Conservation (phyloP, 2,797 vertebrate species). For the Sebastes umbrosus region DNA sequence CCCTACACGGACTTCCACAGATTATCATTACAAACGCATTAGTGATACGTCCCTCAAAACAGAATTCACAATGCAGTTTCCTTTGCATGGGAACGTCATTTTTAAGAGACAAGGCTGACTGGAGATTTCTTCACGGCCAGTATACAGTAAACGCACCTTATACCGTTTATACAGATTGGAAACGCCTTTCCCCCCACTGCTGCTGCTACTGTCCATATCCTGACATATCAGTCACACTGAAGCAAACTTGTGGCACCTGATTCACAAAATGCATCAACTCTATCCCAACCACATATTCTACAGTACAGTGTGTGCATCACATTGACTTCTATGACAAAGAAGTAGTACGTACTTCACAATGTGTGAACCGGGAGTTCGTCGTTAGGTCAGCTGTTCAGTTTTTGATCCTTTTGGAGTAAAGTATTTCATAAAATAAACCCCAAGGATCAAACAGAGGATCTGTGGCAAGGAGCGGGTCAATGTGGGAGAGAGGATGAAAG, state of each 20-base stretch:
- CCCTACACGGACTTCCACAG: too few relatives aligned
- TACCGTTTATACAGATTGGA: not conserved
- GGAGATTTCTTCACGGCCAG: too few relatives aligned
- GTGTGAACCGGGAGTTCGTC: not conserved
- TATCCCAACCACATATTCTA: not conserved
- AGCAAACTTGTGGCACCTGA: not conserved
- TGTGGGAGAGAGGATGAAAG: conserved; percentile 9
- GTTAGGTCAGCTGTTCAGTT: not conserved
- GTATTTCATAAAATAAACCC: conserved; percentile 17
- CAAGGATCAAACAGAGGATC: conserved; percentile 1
- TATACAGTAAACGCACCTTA: too few relatives aligned
- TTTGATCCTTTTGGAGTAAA: conserved; percentile 6
- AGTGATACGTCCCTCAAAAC: too few relatives aligned
- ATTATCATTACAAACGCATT: too few relatives aligned
- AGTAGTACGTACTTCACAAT: not conserved
- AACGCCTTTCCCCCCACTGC: not conserved
- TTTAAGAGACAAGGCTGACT: too few relatives aligned
- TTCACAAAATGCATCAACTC: not conserved
- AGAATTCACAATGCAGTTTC: too few relatives aligned
- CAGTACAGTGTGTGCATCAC: not conserved
- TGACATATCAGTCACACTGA: not conserved
- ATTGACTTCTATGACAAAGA: not conserved
- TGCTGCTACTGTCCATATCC: not conserved
- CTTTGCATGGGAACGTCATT: too few relatives aligned
- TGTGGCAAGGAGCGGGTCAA: not conserved